phyloP scores from a whole-genome alignment of 2,888 invertebrate species.

The Monopis laevigella region DNA sequence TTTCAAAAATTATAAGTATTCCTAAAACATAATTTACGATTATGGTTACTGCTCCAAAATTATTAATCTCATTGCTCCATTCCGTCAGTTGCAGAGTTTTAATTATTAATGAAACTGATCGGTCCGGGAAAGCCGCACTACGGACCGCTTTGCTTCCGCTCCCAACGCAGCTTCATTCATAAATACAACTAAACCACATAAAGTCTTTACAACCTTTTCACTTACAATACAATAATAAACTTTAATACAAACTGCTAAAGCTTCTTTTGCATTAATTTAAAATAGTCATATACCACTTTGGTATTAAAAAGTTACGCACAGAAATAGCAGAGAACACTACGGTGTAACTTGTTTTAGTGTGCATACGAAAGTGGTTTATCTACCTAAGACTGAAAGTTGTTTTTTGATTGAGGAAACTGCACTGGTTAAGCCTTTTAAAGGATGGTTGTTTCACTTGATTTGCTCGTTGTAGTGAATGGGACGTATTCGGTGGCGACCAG shows the following conservation, averaged over 20 bases:
- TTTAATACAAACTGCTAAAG: conserved; percentile 28
- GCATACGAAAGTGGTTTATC: conserved; percentile 60
- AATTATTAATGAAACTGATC: conserved; percentile 66
- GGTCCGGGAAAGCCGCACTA: conserved; percentile 63
- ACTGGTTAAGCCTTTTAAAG: conserved; percentile 42
- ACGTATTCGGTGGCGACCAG: conserved; percentile 50
- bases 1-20: no score
- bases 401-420: conserved; percentile 48
- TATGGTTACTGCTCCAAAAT: no score
- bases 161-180: conserved; percentile 65
- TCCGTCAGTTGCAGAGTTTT: conserved; percentile 50
- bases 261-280: conserved; percentile 9
- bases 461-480: conserved; percentile 61
- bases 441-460: conserved; percentile 50
- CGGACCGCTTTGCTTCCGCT: conserved; percentile 59
- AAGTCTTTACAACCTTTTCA: not conserved
- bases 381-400: conserved; percentile 53
- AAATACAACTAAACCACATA: conserved; percentile 36
- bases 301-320: conserved; percentile 23
- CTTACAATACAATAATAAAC: conserved; percentile 27
- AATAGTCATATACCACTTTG: not conserved
- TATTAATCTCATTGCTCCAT: no score
- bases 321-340: conserved; percentile 59
- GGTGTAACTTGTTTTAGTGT: conserved; percentile 44
- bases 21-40: no score